Base-by-base conservation (phyloP, 2,888 invertebrate species). In the Drosophila rubida region DNA sequence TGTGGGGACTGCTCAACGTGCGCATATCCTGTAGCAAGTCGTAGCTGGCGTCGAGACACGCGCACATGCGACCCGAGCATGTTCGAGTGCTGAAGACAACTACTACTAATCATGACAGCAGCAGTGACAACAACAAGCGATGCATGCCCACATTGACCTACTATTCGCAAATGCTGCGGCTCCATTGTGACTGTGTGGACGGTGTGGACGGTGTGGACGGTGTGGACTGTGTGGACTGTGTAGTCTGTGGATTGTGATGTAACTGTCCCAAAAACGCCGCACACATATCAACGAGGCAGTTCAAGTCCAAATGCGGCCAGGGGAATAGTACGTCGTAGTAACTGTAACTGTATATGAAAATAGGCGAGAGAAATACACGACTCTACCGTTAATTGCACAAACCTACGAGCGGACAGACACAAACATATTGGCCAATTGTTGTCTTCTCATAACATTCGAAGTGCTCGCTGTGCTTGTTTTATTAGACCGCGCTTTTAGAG, bases 251-350 rank as follows among this genome's bases (percentile, higher is more conserved):
- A 11, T n/a, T 83, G 75, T 84, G 84, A 88, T 84, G 84, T 84
- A 84, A 84, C 87, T 88, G 88, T 86, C 84, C 88, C 86, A 87
- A 83, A 83, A 83, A 87, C 80, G 73, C 87, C 70, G 75, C 83
- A 80, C 72, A 87, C 88, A 84, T 84, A 88, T 80, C 88, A 84
- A 84, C 88, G 87, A 84, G 84, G 70, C 87, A 78, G 87, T 84
- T 84, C 88, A 86, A 84, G 88, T 88, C 87, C 84, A 87, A 86
- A 88, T 83, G 80, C 68, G 68, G 75, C 53, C 62, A 67, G 70
- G 86, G 71, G 78, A 84, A 71, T 63, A 37, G 35, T 37, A 37
- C 35, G 14, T 14, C 2, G 49, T 63, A 63, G 3, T n/a, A n/a
- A n/a, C n/a, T 65, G n/a, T 27, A 37, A n/a, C n/a, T 37, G 19